Conservation (phyloP, 2,113 vertebrate genomes). For the Microcebus ravelobensis region DNA sequence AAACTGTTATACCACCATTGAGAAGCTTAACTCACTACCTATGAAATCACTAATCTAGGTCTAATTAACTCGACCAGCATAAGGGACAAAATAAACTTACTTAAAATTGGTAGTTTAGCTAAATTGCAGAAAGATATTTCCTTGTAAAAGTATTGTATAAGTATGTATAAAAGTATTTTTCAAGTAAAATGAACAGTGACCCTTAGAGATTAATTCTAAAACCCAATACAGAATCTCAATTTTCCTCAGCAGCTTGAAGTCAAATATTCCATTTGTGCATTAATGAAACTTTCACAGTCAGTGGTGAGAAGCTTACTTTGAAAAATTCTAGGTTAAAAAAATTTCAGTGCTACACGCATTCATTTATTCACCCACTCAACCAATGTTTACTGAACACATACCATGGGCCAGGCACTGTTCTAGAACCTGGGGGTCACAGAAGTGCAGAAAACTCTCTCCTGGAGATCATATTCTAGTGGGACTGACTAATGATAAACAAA, state of each 20-base stretch:
- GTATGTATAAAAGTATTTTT: not conserved
- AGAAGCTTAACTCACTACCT: not conserved
- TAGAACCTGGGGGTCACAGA: not conserved
- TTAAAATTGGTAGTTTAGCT: not conserved
- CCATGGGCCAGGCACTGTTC: not conserved
- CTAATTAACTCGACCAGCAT: not conserved
- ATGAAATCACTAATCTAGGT: not conserved
- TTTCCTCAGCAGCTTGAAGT: constrained; percentile 43
- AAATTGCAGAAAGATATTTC: constrained; percentile 1
- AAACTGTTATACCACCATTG: not conserved
- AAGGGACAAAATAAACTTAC: not conserved
- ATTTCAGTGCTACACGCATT: not conserved
- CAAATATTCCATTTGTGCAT: not conserved
- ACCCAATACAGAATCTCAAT: constrained; percentile 37
- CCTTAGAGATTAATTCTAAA: constrained; percentile 53
- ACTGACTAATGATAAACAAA: not conserved
- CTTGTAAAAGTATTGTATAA: constrained; percentile 4
- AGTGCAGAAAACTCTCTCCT: not conserved
- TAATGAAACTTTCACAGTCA: not conserved
- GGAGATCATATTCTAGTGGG: not conserved
- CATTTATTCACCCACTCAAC: not conserved
- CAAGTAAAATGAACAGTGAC: constrained; percentile 39
- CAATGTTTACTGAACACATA: not conserved
- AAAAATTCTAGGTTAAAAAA: not conserved
- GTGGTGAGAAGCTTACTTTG: not conserved